Conservation (phyloP, 2,888 invertebrate genomes). For the Eilema griseolum region DNA sequence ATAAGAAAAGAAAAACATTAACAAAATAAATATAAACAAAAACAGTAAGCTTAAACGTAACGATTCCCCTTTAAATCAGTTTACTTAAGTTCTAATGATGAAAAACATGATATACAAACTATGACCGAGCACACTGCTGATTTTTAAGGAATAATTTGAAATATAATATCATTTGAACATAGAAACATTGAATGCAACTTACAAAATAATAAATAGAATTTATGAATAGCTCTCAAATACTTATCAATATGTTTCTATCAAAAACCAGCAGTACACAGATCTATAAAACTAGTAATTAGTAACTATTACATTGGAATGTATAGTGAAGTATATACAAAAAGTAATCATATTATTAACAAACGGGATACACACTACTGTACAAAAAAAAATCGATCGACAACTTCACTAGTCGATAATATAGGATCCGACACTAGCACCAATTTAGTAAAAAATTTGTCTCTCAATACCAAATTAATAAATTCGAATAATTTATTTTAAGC, state of each 20-base stretch:
- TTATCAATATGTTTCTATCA: constrained; percentile 31
- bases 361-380: constrained; percentile 37
- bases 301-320: constrained; percentile 69
- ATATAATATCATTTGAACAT: constrained; percentile 40
- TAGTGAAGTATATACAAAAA: constrained; percentile 67
- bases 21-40: constrained; percentile 84
- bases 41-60: constrained; percentile 85
- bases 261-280: constrained; percentile 41
- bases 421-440: constrained; percentile 67
- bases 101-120: constrained; percentile 30
- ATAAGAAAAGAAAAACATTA: constrained; percentile 73
- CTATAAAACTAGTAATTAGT: constrained; percentile 34
- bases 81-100: constrained; percentile 52
- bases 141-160: constrained; percentile 39
- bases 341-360: constrained; percentile 53
- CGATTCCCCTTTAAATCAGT: constrained; percentile 80
- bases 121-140: constrained; percentile 34
- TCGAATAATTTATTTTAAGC: constrained; percentile 50
- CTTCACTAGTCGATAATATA: constrained; percentile 33
- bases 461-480: constrained; percentile 56
- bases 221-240: constrained; percentile 24
- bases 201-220: constrained; percentile 46
- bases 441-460: constrained; percentile 43
- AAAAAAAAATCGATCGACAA: constrained; percentile 23
- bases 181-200: constrained; percentile 27